Percentiles rank a stretch among this genome's conserved stretches.
These are phyloP conservation scores for Folsomia manolachei DNA, from an alignment of 2,888 invertebrate species.

Conservation along the genomic window DNA sequence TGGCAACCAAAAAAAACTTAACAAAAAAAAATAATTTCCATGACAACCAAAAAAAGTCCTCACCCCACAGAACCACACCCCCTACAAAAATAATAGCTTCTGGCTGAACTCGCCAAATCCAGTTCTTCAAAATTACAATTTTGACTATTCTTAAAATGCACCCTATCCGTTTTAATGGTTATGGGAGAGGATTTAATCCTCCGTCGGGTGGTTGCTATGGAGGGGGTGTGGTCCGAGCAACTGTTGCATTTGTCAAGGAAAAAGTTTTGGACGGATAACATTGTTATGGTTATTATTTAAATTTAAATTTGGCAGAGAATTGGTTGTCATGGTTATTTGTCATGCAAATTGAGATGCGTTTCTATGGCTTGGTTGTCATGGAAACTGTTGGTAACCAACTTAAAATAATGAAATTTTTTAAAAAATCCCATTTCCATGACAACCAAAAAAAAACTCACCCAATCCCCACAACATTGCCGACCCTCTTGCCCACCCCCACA, in stretches of 20 bases:
- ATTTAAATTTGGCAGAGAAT: no score
- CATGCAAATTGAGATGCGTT: no score
- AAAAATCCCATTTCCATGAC: neutral
- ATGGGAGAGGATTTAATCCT: neutral
- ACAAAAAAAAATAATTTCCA: neutral
- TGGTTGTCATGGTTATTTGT: no score
- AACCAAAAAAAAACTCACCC: neutral
- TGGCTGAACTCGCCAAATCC: neutral
- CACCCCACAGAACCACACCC: neutral
- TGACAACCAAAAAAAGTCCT: no score
- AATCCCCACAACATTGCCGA: neutral
- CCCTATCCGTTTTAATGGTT: neutral
- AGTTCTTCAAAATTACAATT: neutral
- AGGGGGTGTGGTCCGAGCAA: neutral
- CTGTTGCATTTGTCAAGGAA: neutral
- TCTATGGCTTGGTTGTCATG: neutral
- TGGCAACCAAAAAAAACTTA: neutral
- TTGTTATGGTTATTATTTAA: no score
- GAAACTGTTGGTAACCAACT: neutral
- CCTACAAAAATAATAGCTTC: neutral
- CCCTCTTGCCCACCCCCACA: neutral
- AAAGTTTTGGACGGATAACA: neutral
- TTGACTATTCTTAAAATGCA: neutral
- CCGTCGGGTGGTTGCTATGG: neutral
- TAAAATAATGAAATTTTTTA: neutral